These are phyloP conservation scores for Rhynchopsitta pachyrhyncha DNA, from an alignment of 2,113 vertebrate species.

Conservation along the genomic window DNA sequence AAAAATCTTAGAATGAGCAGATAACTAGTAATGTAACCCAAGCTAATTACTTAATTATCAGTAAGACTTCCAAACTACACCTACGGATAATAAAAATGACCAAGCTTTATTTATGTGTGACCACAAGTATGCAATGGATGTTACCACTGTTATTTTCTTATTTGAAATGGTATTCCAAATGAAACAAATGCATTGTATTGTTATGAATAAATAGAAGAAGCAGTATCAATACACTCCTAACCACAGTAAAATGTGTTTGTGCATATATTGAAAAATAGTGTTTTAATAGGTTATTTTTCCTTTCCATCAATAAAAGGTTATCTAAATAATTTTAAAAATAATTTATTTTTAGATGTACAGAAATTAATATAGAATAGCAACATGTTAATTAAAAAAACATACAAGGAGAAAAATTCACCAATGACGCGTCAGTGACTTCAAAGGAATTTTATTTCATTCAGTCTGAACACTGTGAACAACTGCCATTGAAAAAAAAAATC, in stretches of 20 bases:
- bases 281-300: not conserved
- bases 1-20: not conserved
- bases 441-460: not conserved
- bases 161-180: not conserved
- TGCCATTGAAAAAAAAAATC: not conserved
- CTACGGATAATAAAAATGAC: not conserved
- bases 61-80: not conserved
- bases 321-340: not conserved
- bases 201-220: not conserved
- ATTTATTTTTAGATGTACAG: not conserved
- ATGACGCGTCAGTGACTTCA: not conserved
- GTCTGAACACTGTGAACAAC: not conserved
- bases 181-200: not conserved
- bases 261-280: not conserved
- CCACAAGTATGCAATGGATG: not conserved
- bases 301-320: not conserved
- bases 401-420: not conserved
- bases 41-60: not conserved
- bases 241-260: not conserved
- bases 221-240: not conserved
- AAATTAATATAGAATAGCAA: not conserved
- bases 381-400: not conserved
- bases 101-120: not conserved
- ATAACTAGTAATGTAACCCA: not conserved
- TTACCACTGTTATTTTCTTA: not conserved